phyloP scores from a whole-genome alignment of 2,888 invertebrate genomes.

The Odontocolon sp. region DNA sequence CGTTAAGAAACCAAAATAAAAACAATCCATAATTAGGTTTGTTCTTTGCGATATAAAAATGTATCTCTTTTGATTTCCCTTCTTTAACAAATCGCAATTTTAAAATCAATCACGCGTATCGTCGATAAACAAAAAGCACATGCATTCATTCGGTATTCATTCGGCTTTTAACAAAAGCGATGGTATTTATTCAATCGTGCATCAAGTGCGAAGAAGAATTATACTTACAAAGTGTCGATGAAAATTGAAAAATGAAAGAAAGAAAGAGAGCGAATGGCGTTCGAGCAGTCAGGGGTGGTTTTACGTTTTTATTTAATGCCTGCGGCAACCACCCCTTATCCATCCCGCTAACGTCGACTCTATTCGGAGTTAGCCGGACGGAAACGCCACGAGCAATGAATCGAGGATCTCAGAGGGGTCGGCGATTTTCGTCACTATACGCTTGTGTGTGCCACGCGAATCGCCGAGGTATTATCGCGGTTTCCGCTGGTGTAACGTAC shows the following conservation, averaged over 20 bases:
- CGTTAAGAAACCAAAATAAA: too few relatives aligned
- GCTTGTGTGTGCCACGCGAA: background rate
- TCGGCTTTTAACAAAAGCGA: too few relatives aligned
- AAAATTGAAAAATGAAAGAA: constrained; percentile 5
- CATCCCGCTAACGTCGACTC: constrained; percentile 32
- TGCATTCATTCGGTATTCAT: background rate
- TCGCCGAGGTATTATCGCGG: constrained; percentile 38
- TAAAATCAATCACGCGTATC: too few relatives aligned
- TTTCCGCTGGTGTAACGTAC: constrained; percentile 28
- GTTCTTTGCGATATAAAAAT: too few relatives aligned
- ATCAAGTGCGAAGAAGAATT: background rate
- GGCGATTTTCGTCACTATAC: constrained; percentile 34
- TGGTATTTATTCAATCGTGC: background rate
- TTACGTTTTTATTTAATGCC: constrained; percentile 30
- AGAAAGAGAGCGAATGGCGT: background rate
- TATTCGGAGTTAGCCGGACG: constrained; percentile 60
- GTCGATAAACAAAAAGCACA: too few relatives aligned
- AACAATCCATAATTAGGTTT: too few relatives aligned
- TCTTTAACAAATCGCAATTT: too few relatives aligned
- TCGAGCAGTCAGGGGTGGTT: constrained; percentile 13
- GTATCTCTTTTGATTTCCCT: too few relatives aligned
- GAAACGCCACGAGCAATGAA: constrained; percentile 55
- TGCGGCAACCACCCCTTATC: constrained; percentile 29
- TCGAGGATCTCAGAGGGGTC: constrained; percentile 4
- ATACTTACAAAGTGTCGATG: background rate